Percentiles rank a stretch among this genome's conserved stretches.
Conservation (phyloP, 2,797 vertebrate species). For the Peromyscus eremicus region DNA sequence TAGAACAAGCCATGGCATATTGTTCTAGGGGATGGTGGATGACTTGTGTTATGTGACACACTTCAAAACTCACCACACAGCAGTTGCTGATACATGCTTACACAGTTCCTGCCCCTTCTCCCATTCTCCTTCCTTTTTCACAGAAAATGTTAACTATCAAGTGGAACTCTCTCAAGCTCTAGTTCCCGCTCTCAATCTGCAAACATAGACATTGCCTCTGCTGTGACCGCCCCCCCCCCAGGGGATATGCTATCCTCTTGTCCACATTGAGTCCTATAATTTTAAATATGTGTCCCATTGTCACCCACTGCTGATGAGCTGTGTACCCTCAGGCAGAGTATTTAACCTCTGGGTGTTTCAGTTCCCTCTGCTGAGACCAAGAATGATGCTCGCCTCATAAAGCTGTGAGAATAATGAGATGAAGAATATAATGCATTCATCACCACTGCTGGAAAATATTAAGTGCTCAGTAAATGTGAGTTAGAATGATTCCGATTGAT, state of each 20-base stretch:
- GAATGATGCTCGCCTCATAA: background rate
- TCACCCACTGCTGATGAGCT: background rate
- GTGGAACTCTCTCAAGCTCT: background rate
- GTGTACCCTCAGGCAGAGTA: background rate
- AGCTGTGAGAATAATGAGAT: background rate
- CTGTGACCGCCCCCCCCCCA: background rate
- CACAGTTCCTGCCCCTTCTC: background rate
- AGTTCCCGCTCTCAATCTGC: background rate
- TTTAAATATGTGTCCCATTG: background rate
- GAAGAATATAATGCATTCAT: background rate
- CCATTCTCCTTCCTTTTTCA: background rate
- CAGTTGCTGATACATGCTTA: background rate
- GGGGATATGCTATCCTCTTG: background rate
- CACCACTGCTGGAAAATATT: background rate
- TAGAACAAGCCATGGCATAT: background rate
- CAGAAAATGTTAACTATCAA: constrained; percentile 38
- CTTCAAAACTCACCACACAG: background rate
- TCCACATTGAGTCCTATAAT: background rate
- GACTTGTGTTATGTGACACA: background rate
- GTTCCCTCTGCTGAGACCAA: background rate
- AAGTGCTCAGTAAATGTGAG: background rate
- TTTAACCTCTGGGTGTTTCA: background rate
- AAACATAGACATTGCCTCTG: background rate
- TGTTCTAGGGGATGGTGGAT: background rate
- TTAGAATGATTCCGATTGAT: background rate